These are phyloP conservation scores for Merops nubicus DNA, from an alignment of 2,113 vertebrate species.

Conservation along the genomic window DNA sequence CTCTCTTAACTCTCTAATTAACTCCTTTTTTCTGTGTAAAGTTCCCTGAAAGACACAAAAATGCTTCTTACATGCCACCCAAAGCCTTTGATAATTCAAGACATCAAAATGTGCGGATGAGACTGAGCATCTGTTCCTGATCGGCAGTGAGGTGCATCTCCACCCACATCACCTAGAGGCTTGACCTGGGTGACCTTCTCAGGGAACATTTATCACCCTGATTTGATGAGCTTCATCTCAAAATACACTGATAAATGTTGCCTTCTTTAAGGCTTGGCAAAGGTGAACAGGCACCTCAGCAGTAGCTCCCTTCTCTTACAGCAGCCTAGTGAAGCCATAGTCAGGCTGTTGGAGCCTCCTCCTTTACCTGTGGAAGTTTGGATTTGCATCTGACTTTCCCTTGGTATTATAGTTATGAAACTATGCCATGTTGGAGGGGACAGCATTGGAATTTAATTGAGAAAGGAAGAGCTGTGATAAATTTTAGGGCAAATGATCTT, in stretches of 20 bases:
- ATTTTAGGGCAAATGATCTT: not conserved
- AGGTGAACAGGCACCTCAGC: not conserved
- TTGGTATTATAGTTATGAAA: not conserved
- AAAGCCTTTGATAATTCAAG: not conserved
- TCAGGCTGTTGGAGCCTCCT: not conserved
- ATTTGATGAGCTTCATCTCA: not conserved
- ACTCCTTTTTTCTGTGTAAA: not conserved
- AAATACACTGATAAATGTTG: not conserved
- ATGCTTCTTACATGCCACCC: not conserved
- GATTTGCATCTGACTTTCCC: not conserved
- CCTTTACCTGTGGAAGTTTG: not conserved
- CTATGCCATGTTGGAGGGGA: not conserved
- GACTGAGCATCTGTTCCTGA: not conserved
- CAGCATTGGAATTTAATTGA: not conserved
- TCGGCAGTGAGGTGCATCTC: not conserved
- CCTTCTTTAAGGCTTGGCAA: not conserved
- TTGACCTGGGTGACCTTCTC: not conserved
- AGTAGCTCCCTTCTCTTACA: not conserved
- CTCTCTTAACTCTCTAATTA: not conserved
- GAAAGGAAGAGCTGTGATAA: not conserved
- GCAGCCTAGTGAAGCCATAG: not conserved
- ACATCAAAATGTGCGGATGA: not conserved
- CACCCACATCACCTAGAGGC: fast-evolving
- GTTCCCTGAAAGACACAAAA: not conserved
- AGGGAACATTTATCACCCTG: not conserved